phyloP scores from a whole-genome alignment of 2,888 invertebrate genomes.

The Buathra laborator region DNA sequence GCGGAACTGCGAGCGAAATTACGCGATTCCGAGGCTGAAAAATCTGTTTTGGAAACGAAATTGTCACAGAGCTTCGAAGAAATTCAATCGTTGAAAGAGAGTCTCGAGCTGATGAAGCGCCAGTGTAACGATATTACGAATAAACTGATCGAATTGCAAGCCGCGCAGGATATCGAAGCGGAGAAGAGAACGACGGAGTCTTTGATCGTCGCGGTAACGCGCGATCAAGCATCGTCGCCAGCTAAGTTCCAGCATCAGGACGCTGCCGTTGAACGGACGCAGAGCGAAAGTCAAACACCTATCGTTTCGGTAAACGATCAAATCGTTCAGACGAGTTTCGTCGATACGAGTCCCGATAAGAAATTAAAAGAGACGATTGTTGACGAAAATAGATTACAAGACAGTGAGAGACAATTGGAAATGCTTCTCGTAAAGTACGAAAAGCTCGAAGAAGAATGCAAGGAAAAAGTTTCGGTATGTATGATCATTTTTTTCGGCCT shows the following conservation, averaged over 20 bases:
- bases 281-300: constrained; percentile 70
- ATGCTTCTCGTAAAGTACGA: constrained; percentile 41
- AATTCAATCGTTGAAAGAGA: constrained; percentile 58
- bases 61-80: constrained; percentile 58
- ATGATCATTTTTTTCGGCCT: background rate
- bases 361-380: constrained; percentile 70
- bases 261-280: constrained; percentile 22
- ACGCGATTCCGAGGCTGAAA: constrained; percentile 67
- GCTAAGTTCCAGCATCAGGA: constrained; percentile 6
- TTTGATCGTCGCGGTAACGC: background rate
- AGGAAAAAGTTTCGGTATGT: constrained; percentile 55
- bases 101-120: constrained; percentile 70
- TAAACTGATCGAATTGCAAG: constrained; percentile 67
- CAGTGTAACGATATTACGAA: constrained; percentile 70
- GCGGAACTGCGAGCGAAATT: constrained; percentile 43
- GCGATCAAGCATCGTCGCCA: constrained; percentile 1
- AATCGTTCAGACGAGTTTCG: constrained; percentile 68
- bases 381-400: constrained; percentile 51
- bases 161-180: constrained; percentile 41
- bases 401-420: constrained; percentile 6
- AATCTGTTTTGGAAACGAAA: constrained; percentile 71
- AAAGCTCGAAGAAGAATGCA: constrained; percentile 38
- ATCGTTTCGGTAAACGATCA: constrained; percentile 50
- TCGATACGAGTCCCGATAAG: constrained; percentile 56
- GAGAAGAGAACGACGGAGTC: background rate